These are phyloP conservation scores for Drosophila pectinifera DNA, from an alignment of 1,140 invertebrate species.

Conservation along the genomic window DNA sequence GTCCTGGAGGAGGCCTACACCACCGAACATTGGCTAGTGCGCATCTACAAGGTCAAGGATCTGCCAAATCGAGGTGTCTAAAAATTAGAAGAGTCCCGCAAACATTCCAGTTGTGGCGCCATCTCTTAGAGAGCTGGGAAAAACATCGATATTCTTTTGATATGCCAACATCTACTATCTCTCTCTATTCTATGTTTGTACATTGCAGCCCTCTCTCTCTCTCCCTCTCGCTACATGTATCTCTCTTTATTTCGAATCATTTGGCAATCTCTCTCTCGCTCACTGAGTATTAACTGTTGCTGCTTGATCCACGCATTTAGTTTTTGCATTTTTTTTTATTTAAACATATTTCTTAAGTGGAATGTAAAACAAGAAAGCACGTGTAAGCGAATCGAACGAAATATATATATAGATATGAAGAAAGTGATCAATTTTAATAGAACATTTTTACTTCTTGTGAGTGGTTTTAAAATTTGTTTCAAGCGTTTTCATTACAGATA, in stretches of 20 bases:
- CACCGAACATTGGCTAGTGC: slow-evolving; percentile 97
- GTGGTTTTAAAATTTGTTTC: neutral
- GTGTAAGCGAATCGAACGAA: slow-evolving; percentile 39
- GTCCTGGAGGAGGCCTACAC: slow-evolving; percentile 97
- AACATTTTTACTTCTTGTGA: neutral
- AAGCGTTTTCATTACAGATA: neutral
- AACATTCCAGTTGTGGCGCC: slow-evolving; percentile 17
- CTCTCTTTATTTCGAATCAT: slow-evolving; percentile 21
- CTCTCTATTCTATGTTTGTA: slow-evolving; percentile 36
- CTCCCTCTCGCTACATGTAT: neutral
- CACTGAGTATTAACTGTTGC: slow-evolving; percentile 44
- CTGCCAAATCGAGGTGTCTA: slow-evolving; percentile 92
- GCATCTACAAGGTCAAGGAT: slow-evolving; percentile 97
- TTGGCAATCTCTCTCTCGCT: slow-evolving; percentile 32
- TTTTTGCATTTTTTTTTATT: slow-evolving; percentile 28
- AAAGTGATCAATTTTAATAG: slow-evolving; percentile 11
- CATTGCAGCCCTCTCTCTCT: slow-evolving; percentile 13
- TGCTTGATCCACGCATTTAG: slow-evolving; percentile 27
- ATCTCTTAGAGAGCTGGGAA: slow-evolving; percentile 8
- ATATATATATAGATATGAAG: slow-evolving; percentile 36
- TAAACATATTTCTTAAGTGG: slow-evolving; percentile 13
- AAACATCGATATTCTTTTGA: neutral
- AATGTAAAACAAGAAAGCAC: slow-evolving; percentile 14
- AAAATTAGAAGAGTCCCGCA: neutral
- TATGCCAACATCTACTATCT: neutral